Evolutionary conservation across 2,797 vertebrate species (phyloP), one percentile per base, ranked within the genome.

Genomic region (Falco cherrug): DNA sequence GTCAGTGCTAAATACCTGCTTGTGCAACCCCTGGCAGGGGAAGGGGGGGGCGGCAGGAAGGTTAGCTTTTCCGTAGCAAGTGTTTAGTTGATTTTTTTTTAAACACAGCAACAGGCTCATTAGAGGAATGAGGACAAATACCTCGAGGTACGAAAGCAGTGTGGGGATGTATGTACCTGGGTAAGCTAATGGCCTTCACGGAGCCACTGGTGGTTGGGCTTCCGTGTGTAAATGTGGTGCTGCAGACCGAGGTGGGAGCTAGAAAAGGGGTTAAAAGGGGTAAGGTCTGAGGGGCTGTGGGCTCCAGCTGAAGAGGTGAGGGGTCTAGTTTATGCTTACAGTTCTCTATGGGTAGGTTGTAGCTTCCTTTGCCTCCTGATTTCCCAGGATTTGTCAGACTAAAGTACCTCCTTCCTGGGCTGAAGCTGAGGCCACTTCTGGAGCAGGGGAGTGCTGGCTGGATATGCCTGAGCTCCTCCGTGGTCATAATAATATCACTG

Each of bases 41-140:
- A 3, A 3, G 2, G 11, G 7, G 13, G 7, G 4, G 3, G 8
- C 45, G 21, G 41, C 41, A 43, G 53, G 9, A 6, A 18, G 6
- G 14, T 41, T 56, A 9, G 10, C 11, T 26, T 64, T 81, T 39
- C 29, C 5, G 1, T 31, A 24, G 54, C 16, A n/a, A 3, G 37
- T 26, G 19, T 10, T 13, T 14, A 5, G 43, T 45, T 19, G 43
- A 7, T 16, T 43, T 9, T 18, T 18, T n/a, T 41, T 74, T 29
- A 53, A 68, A n/a, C 10, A 12, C 5, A 50, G 64, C 37, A 50
- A 7, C 28, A 29, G 4, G 25, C 33, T 82, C 12, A 0, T 21
- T 33, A 47, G n/a, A 47, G 64, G 19, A 4, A 1, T 16, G 50
- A 29, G 68, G 15, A 51, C 20, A 56, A 71, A 19, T 4, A 60